Evolutionary conservation across 2,113 vertebrate genomes (phyloP).

Genomic region (Ictidomys tridecemlineatus): DNA sequence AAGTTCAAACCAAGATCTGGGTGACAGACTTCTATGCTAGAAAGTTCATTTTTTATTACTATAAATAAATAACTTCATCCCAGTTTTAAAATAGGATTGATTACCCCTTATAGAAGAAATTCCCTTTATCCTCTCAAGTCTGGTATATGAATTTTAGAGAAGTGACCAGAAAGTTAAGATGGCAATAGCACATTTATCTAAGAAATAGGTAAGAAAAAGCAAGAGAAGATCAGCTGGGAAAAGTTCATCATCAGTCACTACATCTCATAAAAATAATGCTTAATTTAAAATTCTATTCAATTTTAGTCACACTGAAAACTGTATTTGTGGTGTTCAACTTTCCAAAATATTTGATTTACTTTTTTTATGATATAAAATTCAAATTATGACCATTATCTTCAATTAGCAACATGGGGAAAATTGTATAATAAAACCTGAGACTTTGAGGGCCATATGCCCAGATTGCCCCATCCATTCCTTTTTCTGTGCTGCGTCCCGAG

Average conservation of each 20-base stretch:
- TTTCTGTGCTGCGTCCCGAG: constrained; percentile 8
- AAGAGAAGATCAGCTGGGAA: constrained; percentile 21
- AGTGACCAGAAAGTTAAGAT: not conserved
- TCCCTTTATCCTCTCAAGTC: not conserved
- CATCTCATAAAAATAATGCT: not conserved
- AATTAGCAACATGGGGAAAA: not conserved
- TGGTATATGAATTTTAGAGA: constrained; percentile 12
- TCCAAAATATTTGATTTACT: constrained; percentile 41
- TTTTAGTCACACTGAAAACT: constrained; percentile 49
- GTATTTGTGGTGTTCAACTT: not conserved
- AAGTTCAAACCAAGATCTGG: not conserved
- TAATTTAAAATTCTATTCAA: constrained; percentile 8
- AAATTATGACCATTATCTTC: constrained; percentile 29
- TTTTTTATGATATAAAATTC: constrained; percentile 24
- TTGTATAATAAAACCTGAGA: not conserved
- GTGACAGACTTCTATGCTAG: not conserved
- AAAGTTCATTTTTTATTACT: constrained; percentile 11
- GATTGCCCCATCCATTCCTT: not conserved
- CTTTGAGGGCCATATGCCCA: not conserved
- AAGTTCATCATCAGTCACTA: not conserved
- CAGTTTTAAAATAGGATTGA: constrained; percentile 32
- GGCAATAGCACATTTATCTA: not conserved
- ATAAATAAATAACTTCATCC: not conserved
- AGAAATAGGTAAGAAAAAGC: not conserved
- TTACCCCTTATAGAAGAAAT: not conserved